Percentiles rank a stretch among this genome's conserved stretches.
Conservation (phyloP, 2,113 vertebrate genomes). For the Sceloporus tristichus region DNA sequence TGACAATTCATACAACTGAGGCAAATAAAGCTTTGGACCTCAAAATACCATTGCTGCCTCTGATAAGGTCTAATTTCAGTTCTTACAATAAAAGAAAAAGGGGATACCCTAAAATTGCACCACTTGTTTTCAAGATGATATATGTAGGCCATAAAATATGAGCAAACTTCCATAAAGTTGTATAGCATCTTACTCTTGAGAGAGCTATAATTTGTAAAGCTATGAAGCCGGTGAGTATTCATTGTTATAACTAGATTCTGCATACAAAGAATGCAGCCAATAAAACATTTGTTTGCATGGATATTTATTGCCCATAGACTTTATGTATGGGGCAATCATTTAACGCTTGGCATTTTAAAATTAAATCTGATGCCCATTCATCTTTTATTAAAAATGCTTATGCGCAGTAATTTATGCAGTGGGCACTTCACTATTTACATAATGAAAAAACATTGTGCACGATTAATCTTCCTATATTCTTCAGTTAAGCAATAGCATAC, state of each 20-base stretch:
- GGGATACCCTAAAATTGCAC: conserved; percentile 22
- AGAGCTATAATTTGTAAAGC: conserved; percentile 58
- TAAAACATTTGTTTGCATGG: conserved; percentile 54
- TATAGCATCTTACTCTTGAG: conserved; percentile 44
- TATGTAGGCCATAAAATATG: conserved; percentile 48
- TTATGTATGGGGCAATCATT: conserved; percentile 46
- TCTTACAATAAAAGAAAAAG: conserved; percentile 32
- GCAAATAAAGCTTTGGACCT: not conserved
- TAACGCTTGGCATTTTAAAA: conserved; percentile 48
- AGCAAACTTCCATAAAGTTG: conserved; percentile 58
- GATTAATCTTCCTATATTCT: conserved; percentile 63
- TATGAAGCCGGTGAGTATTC: conserved; percentile 33
- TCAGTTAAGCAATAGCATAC: conserved; percentile 12
- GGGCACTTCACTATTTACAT: conserved; percentile 42
- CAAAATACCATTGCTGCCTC: not conserved
- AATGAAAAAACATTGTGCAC: conserved; percentile 61
- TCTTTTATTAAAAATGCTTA: conserved; percentile 64
- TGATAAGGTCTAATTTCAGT: not conserved
- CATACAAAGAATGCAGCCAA: conserved; percentile 53
- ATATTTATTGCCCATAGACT: conserved; percentile 64
- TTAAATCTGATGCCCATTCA: conserved; percentile 61
- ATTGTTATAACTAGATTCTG: conserved; percentile 54
- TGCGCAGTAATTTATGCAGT: conserved; percentile 58
- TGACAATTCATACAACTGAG: not conserved
- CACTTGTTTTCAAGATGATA: conserved; percentile 51